phyloP scores from a whole-genome alignment of 1,140 invertebrate species.

The Leguminivora glycinivorella region DNA sequence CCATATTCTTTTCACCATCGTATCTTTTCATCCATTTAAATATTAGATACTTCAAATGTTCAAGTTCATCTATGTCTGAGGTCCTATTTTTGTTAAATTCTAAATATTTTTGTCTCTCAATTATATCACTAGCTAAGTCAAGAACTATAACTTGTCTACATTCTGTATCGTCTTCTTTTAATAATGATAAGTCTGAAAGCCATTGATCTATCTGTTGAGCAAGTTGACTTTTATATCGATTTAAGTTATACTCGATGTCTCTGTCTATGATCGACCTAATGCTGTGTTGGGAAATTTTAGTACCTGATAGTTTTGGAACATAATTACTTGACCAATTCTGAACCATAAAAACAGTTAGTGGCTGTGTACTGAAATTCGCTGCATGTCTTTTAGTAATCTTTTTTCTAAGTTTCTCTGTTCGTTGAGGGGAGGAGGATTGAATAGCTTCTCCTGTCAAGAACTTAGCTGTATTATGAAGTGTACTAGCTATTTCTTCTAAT shows the following conservation, averaged over 20 bases:
- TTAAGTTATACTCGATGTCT: constrained; percentile 34
- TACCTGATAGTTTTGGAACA: neutral
- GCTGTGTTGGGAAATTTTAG: constrained; percentile 29
- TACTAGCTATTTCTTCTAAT: constrained; percentile 37
- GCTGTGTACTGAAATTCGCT: constrained; percentile 25
- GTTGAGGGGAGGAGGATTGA: constrained; percentile 36
- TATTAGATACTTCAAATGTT: constrained; percentile 62
- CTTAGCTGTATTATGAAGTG: constrained; percentile 36
- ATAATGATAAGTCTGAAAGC: constrained; percentile 33
- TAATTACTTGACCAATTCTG: constrained; percentile 33
- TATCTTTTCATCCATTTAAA: constrained; percentile 62
- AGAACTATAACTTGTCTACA: constrained; percentile 35
- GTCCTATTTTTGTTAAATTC: constrained; percentile 44
- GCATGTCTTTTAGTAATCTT: constrained; percentile 30
- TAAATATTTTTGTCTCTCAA: constrained; percentile 55
- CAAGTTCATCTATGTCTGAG: constrained; percentile 48
- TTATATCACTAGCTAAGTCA: constrained; percentile 41
- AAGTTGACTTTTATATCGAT: constrained; percentile 40
- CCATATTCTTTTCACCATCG: constrained; percentile 40
- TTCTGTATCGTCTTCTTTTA: constrained; percentile 2
- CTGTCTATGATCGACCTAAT: constrained; percentile 31
- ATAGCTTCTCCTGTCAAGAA: constrained; percentile 38
- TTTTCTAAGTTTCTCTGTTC: constrained; percentile 41
- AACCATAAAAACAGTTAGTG: constrained; percentile 39
- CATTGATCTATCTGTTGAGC: constrained; percentile 38